A percentile compares a stretch with the other conserved stretches of the same genome.
phyloP scores from a whole-genome alignment of 2,113 vertebrate species.

The Ginglymostoma cirratum region DNA sequence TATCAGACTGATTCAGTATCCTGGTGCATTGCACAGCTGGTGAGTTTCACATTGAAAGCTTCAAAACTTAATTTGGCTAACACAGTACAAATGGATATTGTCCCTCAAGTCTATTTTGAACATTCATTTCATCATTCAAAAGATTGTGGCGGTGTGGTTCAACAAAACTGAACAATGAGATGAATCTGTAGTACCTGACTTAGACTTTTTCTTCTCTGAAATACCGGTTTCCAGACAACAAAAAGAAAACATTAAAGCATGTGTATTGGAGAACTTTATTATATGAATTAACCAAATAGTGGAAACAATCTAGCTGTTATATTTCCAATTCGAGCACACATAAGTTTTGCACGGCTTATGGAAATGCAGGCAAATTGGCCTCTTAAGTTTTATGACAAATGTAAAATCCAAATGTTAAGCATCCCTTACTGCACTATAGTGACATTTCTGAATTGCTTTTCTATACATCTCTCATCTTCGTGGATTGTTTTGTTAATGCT shows the following conservation, averaged over 20 bases:
- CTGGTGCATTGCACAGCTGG: slow-evolving; percentile 4
- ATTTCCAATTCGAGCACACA: background rate
- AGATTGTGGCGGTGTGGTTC: background rate
- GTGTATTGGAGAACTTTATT: background rate
- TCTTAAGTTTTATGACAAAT: background rate
- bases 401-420: background rate
- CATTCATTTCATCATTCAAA: too few species aligned
- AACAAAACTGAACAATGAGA: background rate
- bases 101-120: background rate
- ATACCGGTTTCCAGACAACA: background rate
- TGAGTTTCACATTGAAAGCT: slow-evolving; percentile 4
- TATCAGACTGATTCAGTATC: slow-evolving; percentile 18
- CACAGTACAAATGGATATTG: background rate
- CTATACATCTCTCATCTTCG: background rate
- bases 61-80: background rate
- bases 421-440: background rate
- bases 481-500: background rate
- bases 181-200: background rate
- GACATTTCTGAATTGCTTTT: background rate
- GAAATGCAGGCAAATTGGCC: background rate
- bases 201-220: background rate
- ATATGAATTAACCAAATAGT: background rate
- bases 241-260: background rate
- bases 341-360: background rate
- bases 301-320: background rate